Evolutionary conservation across 2,113 vertebrate genomes (phyloP).

Genomic region (Coturnix japonica): DNA sequence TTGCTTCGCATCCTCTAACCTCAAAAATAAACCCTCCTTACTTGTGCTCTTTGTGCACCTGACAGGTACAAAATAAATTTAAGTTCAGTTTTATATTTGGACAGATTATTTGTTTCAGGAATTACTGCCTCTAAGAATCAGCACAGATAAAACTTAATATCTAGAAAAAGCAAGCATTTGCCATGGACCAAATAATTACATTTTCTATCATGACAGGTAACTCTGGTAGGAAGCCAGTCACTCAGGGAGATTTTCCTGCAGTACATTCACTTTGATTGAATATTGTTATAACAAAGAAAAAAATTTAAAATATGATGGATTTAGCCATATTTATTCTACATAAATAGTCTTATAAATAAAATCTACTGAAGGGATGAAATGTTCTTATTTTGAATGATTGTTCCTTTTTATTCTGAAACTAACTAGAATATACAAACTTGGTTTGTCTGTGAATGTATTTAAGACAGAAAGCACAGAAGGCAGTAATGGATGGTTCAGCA

Average conservation of each 20-base stretch:
- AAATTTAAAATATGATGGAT: background rate
- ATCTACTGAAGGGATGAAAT: background rate
- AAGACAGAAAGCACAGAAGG: background rate
- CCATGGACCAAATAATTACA: background rate
- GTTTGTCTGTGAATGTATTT: background rate
- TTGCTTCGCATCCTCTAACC: background rate
- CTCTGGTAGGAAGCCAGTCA: background rate
- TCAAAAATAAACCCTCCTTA: background rate
- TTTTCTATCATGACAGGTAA: background rate
- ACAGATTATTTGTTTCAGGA: background rate
- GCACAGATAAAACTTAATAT: background rate
- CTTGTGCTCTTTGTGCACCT: background rate
- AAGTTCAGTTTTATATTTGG: background rate
- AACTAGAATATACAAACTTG: background rate
- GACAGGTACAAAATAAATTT: background rate
- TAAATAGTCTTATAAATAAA: background rate
- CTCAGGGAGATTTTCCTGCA: background rate
- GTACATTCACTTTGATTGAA: background rate
- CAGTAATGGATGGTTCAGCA: background rate
- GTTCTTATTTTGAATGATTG: background rate
- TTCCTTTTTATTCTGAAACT: background rate
- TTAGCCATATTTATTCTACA: background rate
- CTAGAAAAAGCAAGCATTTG: background rate
- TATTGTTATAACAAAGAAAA: background rate
- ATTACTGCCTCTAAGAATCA: background rate